A percentile compares a stretch with the other conserved stretches of the same genome.
Evolutionary conservation across 2,113 vertebrate species (phyloP).

Genomic region (Xenopus tropicalis): DNA sequence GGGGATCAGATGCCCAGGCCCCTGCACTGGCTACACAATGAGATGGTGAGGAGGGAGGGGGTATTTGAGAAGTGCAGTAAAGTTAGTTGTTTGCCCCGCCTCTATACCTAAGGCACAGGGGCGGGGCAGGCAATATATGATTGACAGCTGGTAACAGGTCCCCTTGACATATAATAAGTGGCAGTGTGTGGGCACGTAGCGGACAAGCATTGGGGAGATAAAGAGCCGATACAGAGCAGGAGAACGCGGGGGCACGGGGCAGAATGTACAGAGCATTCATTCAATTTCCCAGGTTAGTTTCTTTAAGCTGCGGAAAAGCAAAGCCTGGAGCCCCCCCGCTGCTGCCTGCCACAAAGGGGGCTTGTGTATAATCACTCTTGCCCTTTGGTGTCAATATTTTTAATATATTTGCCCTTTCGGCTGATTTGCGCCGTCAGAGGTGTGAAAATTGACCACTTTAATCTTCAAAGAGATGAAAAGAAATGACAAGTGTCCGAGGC

Average conservation of each 20-base stretch:
- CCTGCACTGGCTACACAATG: no score
- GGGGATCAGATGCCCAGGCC: no score
- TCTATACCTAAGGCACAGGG: no score
- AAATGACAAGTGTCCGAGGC: slow-evolving; percentile 46
- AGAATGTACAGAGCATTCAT: slow-evolving; percentile 6
- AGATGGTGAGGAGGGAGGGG: no score
- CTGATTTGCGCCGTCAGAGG: slow-evolving; percentile 46
- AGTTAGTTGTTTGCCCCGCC: no score
- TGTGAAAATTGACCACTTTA: slow-evolving; percentile 55
- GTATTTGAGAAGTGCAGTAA: no score
- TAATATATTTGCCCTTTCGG: slow-evolving; percentile 50
- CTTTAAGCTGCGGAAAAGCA: slow-evolving; percentile 37
- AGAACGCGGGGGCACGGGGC: not conserved
- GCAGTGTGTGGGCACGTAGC: no score
- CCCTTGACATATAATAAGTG: no score
- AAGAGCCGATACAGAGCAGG: not conserved
- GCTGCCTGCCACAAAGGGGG: slow-evolving; percentile 48
- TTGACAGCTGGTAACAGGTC: no score
- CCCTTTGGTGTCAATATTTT: slow-evolving; percentile 54
- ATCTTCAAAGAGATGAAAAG: slow-evolving; percentile 55
- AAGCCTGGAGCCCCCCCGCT: slow-evolving; percentile 30
- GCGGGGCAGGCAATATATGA: no score
- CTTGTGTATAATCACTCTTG: slow-evolving; percentile 42
- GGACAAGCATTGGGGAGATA: slow-evolving; percentile 5
- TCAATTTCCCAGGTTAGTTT: slow-evolving; percentile 1